Base-by-base conservation (phyloP, 1,140 invertebrate genomes). In the Bathynomus jamesi region DNA sequence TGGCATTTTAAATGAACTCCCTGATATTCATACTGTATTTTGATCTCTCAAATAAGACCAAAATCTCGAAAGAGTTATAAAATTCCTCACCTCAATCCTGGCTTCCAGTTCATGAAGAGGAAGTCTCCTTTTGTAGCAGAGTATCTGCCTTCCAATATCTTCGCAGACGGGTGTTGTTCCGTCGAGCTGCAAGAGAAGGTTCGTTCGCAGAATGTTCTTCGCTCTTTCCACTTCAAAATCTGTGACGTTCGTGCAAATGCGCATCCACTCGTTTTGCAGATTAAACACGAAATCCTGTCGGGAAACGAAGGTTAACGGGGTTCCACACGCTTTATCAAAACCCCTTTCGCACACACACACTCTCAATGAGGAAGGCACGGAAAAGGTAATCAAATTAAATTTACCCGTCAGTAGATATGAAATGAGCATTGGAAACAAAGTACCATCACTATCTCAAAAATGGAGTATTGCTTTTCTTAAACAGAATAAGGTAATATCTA, bases 111-210 rank as follows among this genome's bases (percentile, higher is more conserved):
- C 98, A 80, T 94, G 90, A 66, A 96, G 84, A 11, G 96, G 95
- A 78, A 99, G 92, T 78, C 98, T 87, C 60, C 97, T 86, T 66
- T 94, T 92, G 82, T 99, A 99, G 83, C 94, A 98, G 32, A 99
- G 85, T 84, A 99, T 92, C 85, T 99, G 98, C 78, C 97, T 90
- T 28, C 93, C 93, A 84, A 99, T 98, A 82, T 99, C 98, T 85
- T 99, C 98, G 85, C 96, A 99, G 74, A 99, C 90, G 4, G 97
- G 94, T 3, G 97, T 99, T 2, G 97, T 96, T 29, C 98, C 98
- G 84, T 99, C 98, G 68, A 99, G 84, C 81, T 99, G 96, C 4
- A 99, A 86, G 4, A 99, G 85, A 88, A 99, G 94, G 82, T 98
- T 99, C 3, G 97, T 98, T 81, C 95, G 95, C 27, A 99, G 83